phyloP scores from a whole-genome alignment of 2,888 invertebrate genomes.

The Chrysodeixis includens region DNA sequence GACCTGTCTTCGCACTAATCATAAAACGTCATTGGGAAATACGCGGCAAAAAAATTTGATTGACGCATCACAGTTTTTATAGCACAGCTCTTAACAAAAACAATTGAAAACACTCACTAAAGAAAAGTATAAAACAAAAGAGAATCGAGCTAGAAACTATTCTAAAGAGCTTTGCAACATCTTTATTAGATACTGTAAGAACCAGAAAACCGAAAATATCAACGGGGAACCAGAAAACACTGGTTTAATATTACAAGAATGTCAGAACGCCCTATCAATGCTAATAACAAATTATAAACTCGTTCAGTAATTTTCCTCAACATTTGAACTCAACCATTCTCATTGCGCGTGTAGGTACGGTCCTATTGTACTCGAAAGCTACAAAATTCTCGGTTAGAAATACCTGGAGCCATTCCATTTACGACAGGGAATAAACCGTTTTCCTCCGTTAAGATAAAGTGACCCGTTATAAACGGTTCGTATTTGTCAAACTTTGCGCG shows the following conservation, averaged over 20 bases:
- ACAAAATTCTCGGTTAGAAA: constrained; percentile 67
- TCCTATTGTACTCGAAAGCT: background rate
- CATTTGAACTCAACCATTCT: background rate
- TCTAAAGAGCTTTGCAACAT: too few species aligned
- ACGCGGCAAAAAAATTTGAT: background rate
- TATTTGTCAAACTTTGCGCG: constrained; percentile 60
- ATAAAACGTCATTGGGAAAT: background rate
- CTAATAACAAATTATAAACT: background rate
- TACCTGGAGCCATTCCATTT: constrained; percentile 55
- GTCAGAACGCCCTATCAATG: background rate
- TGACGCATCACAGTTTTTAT: background rate
- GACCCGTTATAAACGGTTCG: constrained; percentile 57
- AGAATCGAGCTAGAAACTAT: too few species aligned
- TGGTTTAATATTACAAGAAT: background rate
- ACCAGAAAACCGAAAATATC: constrained; percentile 1
- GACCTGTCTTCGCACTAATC: background rate
- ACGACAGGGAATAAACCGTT: constrained; percentile 57
- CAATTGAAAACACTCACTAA: background rate
- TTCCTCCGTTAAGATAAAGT: constrained; percentile 50
- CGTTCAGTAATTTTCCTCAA: background rate
- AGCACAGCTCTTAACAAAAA: background rate
- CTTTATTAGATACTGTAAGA: too few species aligned
- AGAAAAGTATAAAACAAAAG: background rate
- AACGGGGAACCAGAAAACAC: background rate
- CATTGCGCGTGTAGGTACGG: background rate